Evolutionary conservation across 2,888 invertebrate species (phyloP).

Genomic region (Zaprionus lineosus): DNA sequence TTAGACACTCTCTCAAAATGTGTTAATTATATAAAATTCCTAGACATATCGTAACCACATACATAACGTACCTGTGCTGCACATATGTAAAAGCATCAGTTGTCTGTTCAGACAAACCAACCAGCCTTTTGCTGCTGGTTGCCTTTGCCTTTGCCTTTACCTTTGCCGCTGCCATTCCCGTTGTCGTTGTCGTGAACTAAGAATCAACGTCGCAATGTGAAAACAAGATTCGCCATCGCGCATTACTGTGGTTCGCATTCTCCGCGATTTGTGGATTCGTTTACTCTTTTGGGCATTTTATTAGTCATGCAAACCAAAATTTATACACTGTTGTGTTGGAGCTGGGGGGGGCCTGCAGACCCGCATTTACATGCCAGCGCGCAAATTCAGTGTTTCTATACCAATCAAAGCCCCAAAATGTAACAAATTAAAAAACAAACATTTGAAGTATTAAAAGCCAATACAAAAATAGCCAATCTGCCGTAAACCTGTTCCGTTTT

Average conservation of each 20-base stretch:
- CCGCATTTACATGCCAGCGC: slow-evolving; percentile 4
- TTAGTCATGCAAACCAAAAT: slow-evolving; percentile 59
- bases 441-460: too few species aligned
- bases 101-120: slow-evolving; percentile 22
- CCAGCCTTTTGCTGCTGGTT: slow-evolving; percentile 37
- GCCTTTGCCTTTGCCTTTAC: background rate
- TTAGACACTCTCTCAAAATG: slow-evolving; percentile 53
- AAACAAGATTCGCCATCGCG: slow-evolving; percentile 60
- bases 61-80: slow-evolving; percentile 2
- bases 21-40: slow-evolving; percentile 69
- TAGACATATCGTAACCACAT: background rate
- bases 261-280: slow-evolving; percentile 13
- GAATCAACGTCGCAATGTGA: slow-evolving; percentile 60
- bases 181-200: slow-evolving; percentile 46
- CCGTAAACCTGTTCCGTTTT: slow-evolving; percentile 34
- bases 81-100: slow-evolving; percentile 56
- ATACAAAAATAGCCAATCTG: slow-evolving; percentile 1
- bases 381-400: too few species aligned
- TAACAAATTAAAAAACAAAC: background rate
- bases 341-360: slow-evolving; percentile 4
- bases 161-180: slow-evolving; percentile 1
- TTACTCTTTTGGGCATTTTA: slow-evolving; percentile 33
- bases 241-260: slow-evolving; percentile 29
- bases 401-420: background rate
- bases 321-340: slow-evolving; percentile 11